Percentiles rank a stretch among this genome's conserved stretches.
phyloP scores from a whole-genome alignment of 1,140 invertebrate species.

The Diachasmimorpha longicaudata region DNA sequence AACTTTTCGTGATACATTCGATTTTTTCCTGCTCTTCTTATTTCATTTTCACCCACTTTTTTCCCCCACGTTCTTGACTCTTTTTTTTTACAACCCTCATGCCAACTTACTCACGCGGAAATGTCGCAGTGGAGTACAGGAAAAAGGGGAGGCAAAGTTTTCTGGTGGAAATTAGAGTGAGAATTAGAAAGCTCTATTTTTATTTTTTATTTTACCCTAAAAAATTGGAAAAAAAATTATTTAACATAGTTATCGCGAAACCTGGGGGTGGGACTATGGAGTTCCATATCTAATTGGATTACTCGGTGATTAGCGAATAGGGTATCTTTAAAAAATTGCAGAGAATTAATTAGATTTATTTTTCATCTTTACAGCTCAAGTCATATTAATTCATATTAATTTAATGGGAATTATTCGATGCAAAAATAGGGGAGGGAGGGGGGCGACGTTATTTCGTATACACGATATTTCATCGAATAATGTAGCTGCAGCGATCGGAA shows the following conservation, averaged over 20 bases:
- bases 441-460: neutral
- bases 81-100: neutral
- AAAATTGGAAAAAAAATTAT: no score
- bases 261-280: no score
- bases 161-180: neutral
- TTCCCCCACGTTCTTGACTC: neutral
- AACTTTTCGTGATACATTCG: neutral
- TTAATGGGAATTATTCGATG: neutral
- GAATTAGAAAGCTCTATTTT: no score
- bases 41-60: neutral
- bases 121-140: neutral
- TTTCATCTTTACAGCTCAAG: no score
- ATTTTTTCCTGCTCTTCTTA: neutral
- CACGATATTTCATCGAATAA: constrained; percentile 5
- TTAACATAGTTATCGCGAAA: no score
- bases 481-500: neutral
- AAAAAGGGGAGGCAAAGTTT: neutral
- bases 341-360: no score
- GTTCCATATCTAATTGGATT: no score
- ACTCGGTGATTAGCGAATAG: no score
- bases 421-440: neutral
- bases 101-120: neutral
- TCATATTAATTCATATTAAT: neutral
- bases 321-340: no score
- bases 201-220: no score